phyloP scores from a whole-genome alignment of 2,797 vertebrate genomes.

The Pempheris klunzingeri region DNA sequence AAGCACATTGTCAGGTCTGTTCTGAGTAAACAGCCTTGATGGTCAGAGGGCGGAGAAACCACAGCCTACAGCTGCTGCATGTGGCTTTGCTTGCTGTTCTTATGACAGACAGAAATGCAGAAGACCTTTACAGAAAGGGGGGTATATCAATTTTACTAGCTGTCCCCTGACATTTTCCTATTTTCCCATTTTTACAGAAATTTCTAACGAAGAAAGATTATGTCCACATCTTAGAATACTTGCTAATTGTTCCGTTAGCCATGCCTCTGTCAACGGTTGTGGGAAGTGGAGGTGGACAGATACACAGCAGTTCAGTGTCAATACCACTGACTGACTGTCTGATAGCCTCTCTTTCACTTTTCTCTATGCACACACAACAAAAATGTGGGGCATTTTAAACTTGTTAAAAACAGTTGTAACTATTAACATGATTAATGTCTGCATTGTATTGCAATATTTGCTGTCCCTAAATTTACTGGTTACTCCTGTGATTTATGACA shows the following conservation, averaged over 20 bases:
- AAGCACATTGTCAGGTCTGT: slow-evolving; percentile 9
- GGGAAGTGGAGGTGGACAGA: background rate
- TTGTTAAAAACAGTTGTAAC: too few species aligned
- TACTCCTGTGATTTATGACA: too few species aligned
- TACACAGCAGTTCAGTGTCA: background rate
- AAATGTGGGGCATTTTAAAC: too few species aligned
- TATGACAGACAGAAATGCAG: background rate
- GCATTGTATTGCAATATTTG: too few species aligned
- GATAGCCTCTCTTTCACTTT: background rate
- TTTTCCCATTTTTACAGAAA: too few species aligned
- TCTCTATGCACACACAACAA: too few species aligned
- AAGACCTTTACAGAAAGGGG: background rate
- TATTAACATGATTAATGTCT: too few species aligned
- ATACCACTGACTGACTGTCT: background rate
- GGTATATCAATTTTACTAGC: background rate
- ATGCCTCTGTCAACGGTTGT: background rate
- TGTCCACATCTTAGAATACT: background rate
- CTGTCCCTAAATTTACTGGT: too few species aligned
- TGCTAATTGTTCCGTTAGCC: background rate
- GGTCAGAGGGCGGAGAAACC: slow-evolving; percentile 31
- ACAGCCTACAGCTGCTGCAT: background rate
- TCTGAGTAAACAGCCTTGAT: slow-evolving; percentile 38
- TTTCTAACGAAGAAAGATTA: background rate
- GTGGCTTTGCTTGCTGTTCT: slow-evolving; percentile 6
- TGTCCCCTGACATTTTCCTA: background rate